phyloP scores from a whole-genome alignment of 1,140 invertebrate genomes.

The Formica selysi region DNA sequence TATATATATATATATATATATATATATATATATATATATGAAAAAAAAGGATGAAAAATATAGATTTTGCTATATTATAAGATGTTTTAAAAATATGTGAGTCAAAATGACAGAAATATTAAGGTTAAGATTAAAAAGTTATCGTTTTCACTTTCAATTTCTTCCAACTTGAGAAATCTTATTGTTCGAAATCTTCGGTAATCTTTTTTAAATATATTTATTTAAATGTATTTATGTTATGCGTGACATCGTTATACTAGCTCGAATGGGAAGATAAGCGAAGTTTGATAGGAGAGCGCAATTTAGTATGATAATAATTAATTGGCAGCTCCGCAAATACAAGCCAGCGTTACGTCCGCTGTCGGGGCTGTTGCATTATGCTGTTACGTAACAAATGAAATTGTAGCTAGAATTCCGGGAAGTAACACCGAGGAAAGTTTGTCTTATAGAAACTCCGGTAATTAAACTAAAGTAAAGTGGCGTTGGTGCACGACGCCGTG shows the following conservation, averaged over 20 bases:
- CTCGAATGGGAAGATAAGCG: neutral
- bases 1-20: neutral
- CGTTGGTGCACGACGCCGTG: conserved; percentile 38
- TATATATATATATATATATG: neutral
- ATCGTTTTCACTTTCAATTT: neutral
- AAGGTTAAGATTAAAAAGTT: no score
- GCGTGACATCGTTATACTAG: neutral
- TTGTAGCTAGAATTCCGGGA: conserved; percentile 58
- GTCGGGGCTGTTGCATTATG: conserved; percentile 35
- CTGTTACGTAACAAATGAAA: conserved; percentile 59
- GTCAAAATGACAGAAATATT: neutral
- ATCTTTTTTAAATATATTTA: no score
- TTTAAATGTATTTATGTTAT: no score
- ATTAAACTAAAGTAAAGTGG: conserved; percentile 62
- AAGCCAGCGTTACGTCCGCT: neutral
- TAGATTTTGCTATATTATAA: neutral
- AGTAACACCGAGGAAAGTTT: conserved; percentile 61
- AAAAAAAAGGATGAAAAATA: neutral
- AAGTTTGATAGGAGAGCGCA: neutral
- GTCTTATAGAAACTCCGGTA: conserved; percentile 64
- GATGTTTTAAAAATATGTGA: neutral
- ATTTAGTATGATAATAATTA: conserved; percentile 54
- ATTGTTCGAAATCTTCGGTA: neutral
- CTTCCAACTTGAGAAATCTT: no score
- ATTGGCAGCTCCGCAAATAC: conserved; percentile 45